These are phyloP conservation scores for Epistrophe eligans DNA, from an alignment of 2,888 invertebrate species.

Conservation along the genomic window DNA sequence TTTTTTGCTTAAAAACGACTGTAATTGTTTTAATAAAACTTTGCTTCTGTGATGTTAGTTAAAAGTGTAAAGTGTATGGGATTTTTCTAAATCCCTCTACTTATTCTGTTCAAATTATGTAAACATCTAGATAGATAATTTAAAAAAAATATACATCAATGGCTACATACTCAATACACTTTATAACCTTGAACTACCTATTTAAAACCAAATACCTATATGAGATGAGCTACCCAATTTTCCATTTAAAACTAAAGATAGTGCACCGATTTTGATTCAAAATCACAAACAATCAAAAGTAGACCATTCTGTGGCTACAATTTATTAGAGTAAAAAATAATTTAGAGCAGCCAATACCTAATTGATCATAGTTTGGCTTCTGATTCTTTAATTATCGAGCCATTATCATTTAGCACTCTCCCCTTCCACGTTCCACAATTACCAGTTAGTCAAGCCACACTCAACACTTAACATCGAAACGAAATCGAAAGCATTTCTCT, in stretches of 20 bases:
- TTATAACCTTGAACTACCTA: too few relatives aligned
- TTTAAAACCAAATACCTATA: too few relatives aligned
- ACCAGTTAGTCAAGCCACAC: conserved; percentile 38
- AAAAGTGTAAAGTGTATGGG: too few relatives aligned
- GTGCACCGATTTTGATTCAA: neutral
- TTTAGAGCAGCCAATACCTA: neutral
- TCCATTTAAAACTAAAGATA: neutral
- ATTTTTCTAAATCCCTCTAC: too few relatives aligned
- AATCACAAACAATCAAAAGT: neutral
- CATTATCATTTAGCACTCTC: conserved; percentile 7
- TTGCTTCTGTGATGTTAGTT: too few relatives aligned
- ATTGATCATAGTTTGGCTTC: conserved; percentile 2
- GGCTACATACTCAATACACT: too few relatives aligned
- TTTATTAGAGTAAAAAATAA: neutral
- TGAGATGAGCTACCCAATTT: neutral
- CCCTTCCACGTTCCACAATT: conserved; percentile 29
- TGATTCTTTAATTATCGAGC: conserved; percentile 6
- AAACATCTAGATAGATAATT: too few relatives aligned
- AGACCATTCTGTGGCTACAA: neutral
- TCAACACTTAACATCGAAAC: conserved; percentile 69
- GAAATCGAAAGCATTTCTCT: conserved; percentile 79
- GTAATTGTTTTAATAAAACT: too few relatives aligned
- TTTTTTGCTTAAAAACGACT: too few relatives aligned
- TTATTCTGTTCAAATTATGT: too few relatives aligned
- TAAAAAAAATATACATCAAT: too few relatives aligned